Conservation (phyloP, 2,113 vertebrate genomes). For the Tragelaphus scriptus region DNA sequence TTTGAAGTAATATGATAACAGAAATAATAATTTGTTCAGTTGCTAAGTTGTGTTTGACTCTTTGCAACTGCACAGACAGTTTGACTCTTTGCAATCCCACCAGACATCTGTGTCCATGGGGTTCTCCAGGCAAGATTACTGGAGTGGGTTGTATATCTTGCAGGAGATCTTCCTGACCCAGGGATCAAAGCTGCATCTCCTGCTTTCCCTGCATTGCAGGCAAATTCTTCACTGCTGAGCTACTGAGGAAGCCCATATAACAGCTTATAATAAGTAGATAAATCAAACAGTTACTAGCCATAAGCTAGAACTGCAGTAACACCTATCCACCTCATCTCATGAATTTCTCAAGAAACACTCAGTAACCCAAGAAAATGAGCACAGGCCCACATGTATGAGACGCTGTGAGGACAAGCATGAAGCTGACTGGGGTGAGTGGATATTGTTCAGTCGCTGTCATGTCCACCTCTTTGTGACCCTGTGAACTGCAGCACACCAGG, state of each 20-base stretch:
- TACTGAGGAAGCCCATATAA: neutral
- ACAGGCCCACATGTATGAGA: neutral
- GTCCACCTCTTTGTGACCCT: neutral
- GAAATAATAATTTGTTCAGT: neutral
- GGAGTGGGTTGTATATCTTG: neutral
- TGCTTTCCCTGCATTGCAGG: neutral
- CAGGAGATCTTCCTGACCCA: neutral
- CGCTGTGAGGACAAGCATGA: neutral
- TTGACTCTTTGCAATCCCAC: neutral
- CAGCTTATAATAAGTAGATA: neutral
- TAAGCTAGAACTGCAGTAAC: neutral
- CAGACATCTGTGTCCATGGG: neutral
- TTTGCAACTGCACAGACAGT: neutral
- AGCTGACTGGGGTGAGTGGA: neutral
- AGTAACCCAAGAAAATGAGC: neutral
- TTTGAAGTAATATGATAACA: neutral
- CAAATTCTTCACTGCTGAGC: neutral
- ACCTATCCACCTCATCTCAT: neutral
- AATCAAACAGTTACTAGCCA: neutral
- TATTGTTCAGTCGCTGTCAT: neutral
- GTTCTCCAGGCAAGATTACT: neutral
- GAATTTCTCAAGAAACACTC: neutral
- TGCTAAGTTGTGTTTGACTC: neutral
- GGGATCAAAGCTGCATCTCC: neutral
- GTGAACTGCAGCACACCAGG: neutral